Evolutionary conservation across 2,797 vertebrate species (phyloP).

Genomic region (Arrhamphus sclerolepis): DNA sequence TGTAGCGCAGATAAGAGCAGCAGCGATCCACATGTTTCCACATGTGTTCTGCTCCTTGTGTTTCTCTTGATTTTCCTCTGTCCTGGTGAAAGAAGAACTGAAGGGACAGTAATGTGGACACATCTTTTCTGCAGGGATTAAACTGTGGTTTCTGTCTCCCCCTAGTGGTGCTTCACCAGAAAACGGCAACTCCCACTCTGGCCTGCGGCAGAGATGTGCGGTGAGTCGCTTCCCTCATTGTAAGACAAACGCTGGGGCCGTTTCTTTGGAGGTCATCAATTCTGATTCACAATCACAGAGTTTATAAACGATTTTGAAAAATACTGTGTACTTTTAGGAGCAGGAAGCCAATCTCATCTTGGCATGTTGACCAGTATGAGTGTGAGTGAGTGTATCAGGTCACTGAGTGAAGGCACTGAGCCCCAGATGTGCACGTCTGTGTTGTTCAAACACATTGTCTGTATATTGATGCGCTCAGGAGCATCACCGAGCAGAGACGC

Average conservation of each 20-base stretch:
- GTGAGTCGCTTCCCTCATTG: slow-evolving; percentile 60
- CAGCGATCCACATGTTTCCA: not conserved
- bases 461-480: no score
- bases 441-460: not conserved
- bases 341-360: no score
- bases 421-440: not conserved
- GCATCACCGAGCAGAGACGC: no score
- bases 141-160: slow-evolving; percentile 62
- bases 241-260: not conserved
- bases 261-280: no score
- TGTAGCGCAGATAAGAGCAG: not conserved
- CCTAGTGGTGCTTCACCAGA: slow-evolving; percentile 79
- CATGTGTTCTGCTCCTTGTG: no score
- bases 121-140: not conserved
- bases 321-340: no score
- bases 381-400: no score
- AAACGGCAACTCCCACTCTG: slow-evolving; percentile 45
- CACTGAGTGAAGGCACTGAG: not conserved
- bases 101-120: no score
- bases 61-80: not conserved
- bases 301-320: no score
- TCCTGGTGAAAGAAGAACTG: not conserved
- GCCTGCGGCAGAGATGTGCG: slow-evolving; percentile 71
- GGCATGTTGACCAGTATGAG: no score
- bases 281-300: no score